A percentile compares a stretch with the other conserved stretches of the same genome.
Conservation (phyloP, 92 coral and sea anemone genomes). For the Epizoanthus scotinus region DNA sequence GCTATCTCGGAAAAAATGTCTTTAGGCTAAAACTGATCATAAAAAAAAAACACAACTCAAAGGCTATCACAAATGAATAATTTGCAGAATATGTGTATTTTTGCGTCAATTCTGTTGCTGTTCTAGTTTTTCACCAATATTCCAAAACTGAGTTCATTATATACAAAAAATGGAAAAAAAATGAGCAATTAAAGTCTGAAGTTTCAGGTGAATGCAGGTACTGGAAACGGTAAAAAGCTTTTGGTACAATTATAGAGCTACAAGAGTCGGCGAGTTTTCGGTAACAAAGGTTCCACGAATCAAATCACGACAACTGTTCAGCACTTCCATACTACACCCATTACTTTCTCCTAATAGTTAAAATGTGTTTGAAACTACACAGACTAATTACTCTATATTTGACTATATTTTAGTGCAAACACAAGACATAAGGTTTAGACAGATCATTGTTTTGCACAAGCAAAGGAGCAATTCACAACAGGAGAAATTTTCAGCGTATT, state of each 20-base stretch:
- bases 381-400: background rate
- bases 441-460: background rate
- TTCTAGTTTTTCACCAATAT: background rate
- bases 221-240: conserved; percentile 6
- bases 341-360: conserved; percentile 17
- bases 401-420: conserved; percentile 10
- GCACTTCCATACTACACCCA: background rate
- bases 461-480: background rate
- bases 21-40: background rate
- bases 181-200: conserved; percentile 19
- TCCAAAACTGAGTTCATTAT: background rate
- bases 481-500: too few relatives aligned
- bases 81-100: background rate
- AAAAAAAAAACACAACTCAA: conserved; percentile 5
- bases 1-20: background rate
- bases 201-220: background rate
- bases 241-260: background rate
- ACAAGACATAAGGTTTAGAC: background rate
- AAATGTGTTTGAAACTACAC: background rate
- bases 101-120: background rate
- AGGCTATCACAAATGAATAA: background rate
- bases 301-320: background rate
- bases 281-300: conserved; percentile 2
- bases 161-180: too few relatives aligned
- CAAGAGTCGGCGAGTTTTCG: background rate